Evolutionary conservation across 1,140 invertebrate species (phyloP).

Genomic region (Gryllus bimaculatus): DNA sequence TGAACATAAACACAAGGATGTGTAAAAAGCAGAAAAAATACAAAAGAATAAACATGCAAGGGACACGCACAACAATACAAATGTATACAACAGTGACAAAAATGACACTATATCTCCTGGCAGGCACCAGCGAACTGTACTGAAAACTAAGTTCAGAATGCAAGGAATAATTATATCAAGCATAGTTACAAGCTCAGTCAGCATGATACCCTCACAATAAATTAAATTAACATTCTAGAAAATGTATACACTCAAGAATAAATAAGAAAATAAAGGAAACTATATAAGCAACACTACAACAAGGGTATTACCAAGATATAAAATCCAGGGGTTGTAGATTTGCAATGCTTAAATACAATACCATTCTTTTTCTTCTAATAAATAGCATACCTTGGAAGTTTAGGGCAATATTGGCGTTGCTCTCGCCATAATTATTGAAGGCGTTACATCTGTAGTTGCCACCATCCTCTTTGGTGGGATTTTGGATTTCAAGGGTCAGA

Average conservation of each 20-base stretch:
- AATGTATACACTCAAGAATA: not conserved
- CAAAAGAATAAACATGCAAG: too few species aligned
- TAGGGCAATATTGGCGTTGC: slow-evolving; percentile 98
- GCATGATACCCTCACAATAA: not conserved
- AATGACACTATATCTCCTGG: not conserved
- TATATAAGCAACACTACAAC: not conserved
- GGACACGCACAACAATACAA: too few species aligned
- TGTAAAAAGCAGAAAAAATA: too few species aligned
- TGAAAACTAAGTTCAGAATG: not conserved
- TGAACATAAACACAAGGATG: too few species aligned
- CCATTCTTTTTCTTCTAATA: not conserved
- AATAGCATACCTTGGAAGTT: slow-evolving; percentile 90
- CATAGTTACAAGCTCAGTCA: not conserved
- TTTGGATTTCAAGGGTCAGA: slow-evolving; percentile 83
- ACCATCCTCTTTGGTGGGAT: slow-evolving; percentile 89
- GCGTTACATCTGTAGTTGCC: slow-evolving; percentile 98
- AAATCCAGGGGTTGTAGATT: not conserved
- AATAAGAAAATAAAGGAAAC: not conserved
- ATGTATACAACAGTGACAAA: too few species aligned
- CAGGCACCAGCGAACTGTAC: not conserved
- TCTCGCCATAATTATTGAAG: slow-evolving; percentile 95
- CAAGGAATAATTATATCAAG: not conserved
- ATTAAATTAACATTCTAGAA: not conserved
- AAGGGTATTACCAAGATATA: not conserved
- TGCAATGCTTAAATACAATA: not conserved